Base-by-base conservation (phyloP, 2,888 invertebrate species). In the Cantharis rufa region DNA sequence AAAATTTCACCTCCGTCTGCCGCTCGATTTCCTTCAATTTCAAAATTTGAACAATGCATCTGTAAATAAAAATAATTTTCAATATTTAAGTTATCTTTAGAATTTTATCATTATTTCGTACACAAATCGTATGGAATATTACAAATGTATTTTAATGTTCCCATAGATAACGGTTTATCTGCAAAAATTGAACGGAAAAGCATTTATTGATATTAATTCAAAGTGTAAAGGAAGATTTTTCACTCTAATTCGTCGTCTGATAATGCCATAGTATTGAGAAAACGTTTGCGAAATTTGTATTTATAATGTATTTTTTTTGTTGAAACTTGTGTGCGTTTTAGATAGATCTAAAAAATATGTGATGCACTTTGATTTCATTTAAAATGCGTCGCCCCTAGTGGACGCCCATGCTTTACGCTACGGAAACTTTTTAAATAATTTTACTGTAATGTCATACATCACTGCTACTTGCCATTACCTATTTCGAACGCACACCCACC, bases 31-130 rank as follows among this genome's bases (percentile, higher is more conserved):
- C 76, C 80, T 75, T 83, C 84, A 71, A 82, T 78, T 76, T 85
- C 85, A 78, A 87, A 85, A 82, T 82, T 85, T 72, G 87, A 84
- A 84, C 87, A 87, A 83, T 88, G 88, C 88, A 88, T 88, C 88
- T 88, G 85, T 9, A 87, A 87, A 24, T 64, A 77, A 81, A 81
- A 73, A 76, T 27, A n/a, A 32, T 16, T 21, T 15, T 21, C 61
- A 24, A 24, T 24, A 9, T 9, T 24, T 9, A 5, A 24, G 24
- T 24, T 24, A 24, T 24, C 21, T 24, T 24, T 24, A 24, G 21
- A 24, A 24, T 24, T 21, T 24, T 24, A 24, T 24, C 21, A 1
- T 9, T 24, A 24, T 24, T 24, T 24, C 24, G 24, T 24, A 24
- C 24, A 24, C 15, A 72, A n/a, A 1, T 15, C 11, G 21, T 69